These are phyloP conservation scores for Emydoidea blandingii DNA, from an alignment of 2,797 vertebrate genomes.

Conservation along the genomic window DNA sequence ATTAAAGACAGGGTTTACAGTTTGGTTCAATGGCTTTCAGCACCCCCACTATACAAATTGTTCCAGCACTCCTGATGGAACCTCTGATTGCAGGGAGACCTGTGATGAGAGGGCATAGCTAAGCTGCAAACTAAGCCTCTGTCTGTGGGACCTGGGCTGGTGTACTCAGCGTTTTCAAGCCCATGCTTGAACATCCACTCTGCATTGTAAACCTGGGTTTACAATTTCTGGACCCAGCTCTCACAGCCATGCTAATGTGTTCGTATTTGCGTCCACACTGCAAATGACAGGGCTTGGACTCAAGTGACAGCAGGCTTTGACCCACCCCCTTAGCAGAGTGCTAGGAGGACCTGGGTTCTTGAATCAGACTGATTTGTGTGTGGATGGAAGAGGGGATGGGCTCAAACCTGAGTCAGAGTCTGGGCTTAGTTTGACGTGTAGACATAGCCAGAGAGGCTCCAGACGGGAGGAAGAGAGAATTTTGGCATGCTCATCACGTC, in stretches of 20 bases:
- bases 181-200: neutral
- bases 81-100: neutral
- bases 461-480: neutral
- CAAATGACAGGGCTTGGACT: neutral
- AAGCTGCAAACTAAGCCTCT: neutral
- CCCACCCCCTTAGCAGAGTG: neutral
- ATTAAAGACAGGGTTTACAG: too few relatives aligned
- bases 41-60: too few relatives aligned
- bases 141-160: neutral
- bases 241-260: neutral
- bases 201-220: neutral
- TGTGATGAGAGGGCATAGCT: neutral
- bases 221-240: too few relatives aligned
- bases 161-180: neutral
- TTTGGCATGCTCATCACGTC: fast-evolving
- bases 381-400: too few relatives aligned
- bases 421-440: neutral
- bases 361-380: too few relatives aligned
- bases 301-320: neutral
- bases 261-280: neutral
- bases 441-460: neutral
- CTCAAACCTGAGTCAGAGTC: neutral
- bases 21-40: too few relatives aligned
- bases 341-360: neutral
- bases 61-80: too few relatives aligned